Conservation (phyloP, 2,797 vertebrate genomes). For the Yasuhikotakia modesta region DNA sequence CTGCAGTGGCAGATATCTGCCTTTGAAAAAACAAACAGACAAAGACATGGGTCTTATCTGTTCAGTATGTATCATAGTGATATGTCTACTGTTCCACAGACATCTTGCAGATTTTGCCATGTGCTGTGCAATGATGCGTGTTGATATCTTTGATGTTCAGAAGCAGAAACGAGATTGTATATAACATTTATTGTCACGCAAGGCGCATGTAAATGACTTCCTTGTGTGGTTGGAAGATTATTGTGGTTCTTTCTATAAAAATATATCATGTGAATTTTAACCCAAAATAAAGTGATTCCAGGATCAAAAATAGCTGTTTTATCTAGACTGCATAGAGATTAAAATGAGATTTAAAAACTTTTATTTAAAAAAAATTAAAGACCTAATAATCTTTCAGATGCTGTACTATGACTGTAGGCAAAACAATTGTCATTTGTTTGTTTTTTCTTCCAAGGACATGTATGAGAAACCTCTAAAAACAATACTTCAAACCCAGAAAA, state of each 20-base stretch:
- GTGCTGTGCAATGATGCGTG: constrained; percentile 28
- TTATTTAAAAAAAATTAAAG: too few relatives aligned
- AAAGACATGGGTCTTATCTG: constrained; percentile 59
- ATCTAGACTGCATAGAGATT: not conserved
- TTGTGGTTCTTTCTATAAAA: not conserved
- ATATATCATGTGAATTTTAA: not conserved
- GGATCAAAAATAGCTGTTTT: not conserved
- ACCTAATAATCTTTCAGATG: not conserved
- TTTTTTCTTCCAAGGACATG: too few relatives aligned
- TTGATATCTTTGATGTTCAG: constrained; percentile 32
- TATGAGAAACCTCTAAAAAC: not conserved
- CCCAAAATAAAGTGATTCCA: not conserved
- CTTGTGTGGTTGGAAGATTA: constrained; percentile 7
- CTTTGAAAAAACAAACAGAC: constrained; percentile 51
- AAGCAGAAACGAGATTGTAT: constrained; percentile 3
- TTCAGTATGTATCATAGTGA: constrained; percentile 47
- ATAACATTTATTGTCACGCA: constrained; percentile 42
- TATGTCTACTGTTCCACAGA: constrained; percentile 49
- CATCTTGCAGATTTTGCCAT: constrained; percentile 31
- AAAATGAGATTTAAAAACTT: not conserved
- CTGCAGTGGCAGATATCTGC: constrained; percentile 28
- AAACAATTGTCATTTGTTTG: too few relatives aligned
- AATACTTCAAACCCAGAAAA: not conserved
- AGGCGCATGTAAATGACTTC: constrained; percentile 6
- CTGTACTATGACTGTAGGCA: too few relatives aligned